Percentiles rank a stretch among this genome's conserved stretches.
These are phyloP conservation scores for Varanus salvator DNA, from an alignment of 2,113 vertebrate genomes.

Conservation along the genomic window DNA sequence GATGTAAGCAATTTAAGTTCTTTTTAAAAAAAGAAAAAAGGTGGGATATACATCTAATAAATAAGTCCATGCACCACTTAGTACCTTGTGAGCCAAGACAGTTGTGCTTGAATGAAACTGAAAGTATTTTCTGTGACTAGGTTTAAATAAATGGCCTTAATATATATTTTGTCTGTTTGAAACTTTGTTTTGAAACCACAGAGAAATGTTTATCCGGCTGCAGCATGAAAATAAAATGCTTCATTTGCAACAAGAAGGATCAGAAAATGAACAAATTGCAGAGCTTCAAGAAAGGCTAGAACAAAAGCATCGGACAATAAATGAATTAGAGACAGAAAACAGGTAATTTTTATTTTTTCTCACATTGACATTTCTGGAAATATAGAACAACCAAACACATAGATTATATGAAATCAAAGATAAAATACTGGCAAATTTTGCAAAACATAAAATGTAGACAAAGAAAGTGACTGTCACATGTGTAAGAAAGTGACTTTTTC, in stretches of 20 bases:
- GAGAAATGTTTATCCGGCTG: slow-evolving; percentile 93
- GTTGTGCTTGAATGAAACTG: background rate
- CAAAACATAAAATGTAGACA: background rate
- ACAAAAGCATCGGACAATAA: slow-evolving; percentile 86
- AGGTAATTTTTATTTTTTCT: slow-evolving; percentile 66
- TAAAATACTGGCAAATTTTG: background rate
- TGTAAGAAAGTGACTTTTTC: background rate
- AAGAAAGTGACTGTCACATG: background rate
- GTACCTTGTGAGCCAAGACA: background rate
- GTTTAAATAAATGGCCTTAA: background rate
- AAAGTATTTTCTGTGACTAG: background rate
- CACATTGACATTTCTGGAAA: background rate
- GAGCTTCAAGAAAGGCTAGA: slow-evolving; percentile 89
- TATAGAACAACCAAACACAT: no score
- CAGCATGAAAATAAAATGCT: slow-evolving; percentile 99
- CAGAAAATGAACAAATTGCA: slow-evolving; percentile 86
- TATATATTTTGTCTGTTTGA: background rate
- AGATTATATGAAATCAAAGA: background rate
- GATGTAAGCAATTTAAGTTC: no score
- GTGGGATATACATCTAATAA: no score
- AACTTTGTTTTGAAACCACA: slow-evolving; percentile 57
- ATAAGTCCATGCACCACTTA: background rate
- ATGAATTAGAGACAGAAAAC: slow-evolving; percentile 91
- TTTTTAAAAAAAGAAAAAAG: no score
- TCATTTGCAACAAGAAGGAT: slow-evolving; percentile 90